These are phyloP conservation scores for Corythucha ciliata DNA, from an alignment of 2,888 invertebrate genomes.

Conservation along the genomic window DNA sequence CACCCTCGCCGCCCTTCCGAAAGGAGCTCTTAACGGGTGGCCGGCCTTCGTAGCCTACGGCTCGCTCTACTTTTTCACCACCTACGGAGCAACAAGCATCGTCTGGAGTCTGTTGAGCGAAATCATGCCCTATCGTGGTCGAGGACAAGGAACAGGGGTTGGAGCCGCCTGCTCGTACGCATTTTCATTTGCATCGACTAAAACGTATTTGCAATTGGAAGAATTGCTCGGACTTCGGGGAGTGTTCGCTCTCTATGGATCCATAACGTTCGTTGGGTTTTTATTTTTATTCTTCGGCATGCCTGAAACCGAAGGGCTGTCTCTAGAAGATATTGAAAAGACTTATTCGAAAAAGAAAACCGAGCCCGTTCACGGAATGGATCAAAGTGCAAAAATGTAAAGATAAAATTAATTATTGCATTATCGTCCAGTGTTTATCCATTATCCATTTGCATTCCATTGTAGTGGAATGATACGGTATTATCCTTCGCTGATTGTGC, in stretches of 20 bases:
- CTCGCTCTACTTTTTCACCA: slow-evolving; percentile 42
- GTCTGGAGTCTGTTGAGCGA: slow-evolving; percentile 52
- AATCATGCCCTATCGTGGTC: slow-evolving; percentile 50
- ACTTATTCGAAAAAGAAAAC: slow-evolving; percentile 40
- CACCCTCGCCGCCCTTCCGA: slow-evolving; percentile 12
- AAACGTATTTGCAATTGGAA: slow-evolving; percentile 48
- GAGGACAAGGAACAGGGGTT: slow-evolving; percentile 47
- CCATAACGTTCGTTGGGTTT: slow-evolving; percentile 44
- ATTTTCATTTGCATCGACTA: slow-evolving; percentile 47
- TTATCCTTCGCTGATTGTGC: no score
- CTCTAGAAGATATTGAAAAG: slow-evolving; percentile 47
- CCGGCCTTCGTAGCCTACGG: slow-evolving; percentile 44
- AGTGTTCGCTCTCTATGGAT: slow-evolving; percentile 46
- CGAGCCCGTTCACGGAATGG: not conserved
- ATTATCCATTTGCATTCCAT: no score
- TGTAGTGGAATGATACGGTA: no score
- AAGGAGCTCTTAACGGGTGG: slow-evolving; percentile 41
- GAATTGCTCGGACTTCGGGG: slow-evolving; percentile 44
- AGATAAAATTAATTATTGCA: no score
- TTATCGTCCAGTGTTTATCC: no score
- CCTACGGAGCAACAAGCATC: slow-evolving; percentile 42
- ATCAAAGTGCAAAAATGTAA: no score
- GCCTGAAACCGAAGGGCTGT: slow-evolving; percentile 50
- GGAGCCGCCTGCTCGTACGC: slow-evolving; percentile 49
- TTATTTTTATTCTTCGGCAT: slow-evolving; percentile 47